These are phyloP conservation scores for Orthosia gracilis DNA, from an alignment of 2,888 invertebrate genomes.

Conservation along the genomic window DNA sequence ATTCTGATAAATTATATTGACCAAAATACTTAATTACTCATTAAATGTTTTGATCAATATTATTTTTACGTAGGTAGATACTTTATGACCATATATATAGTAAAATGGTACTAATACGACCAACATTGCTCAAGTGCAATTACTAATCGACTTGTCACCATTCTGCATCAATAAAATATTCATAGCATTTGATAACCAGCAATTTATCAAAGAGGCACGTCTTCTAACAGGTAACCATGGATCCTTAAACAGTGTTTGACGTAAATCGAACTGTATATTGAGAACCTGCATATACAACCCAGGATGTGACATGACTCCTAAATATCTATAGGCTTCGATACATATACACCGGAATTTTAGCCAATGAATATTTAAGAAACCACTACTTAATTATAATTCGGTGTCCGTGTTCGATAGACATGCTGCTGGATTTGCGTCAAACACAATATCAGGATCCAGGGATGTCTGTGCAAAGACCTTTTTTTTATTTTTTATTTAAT, in stretches of 20 bases:
- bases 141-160: neutral
- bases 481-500: no score
- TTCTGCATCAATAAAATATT: neutral
- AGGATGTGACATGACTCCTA: constrained; percentile 23
- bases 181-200: neutral
- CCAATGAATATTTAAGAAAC: neutral
- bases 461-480: neutral
- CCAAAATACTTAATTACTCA: no score
- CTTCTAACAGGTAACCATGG: neutral
- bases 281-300: neutral
- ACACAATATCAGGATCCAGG: neutral
- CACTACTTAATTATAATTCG: neutral
- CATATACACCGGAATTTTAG: neutral
- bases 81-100: no score
- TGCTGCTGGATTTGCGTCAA: constrained; percentile 26
- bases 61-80: no score
- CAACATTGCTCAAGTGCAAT: no score
- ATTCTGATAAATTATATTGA: no score
- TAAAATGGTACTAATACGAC: no score
- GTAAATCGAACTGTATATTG: constrained; percentile 24
- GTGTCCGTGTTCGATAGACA: constrained; percentile 13
- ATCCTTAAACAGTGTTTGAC: constrained; percentile 12
- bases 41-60: no score
- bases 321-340: neutral
- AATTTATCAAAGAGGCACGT: constrained; percentile 23